These are phyloP conservation scores for Campylomormyrus numenius DNA, from an alignment of 2,113 vertebrate genomes.

Conservation along the genomic window DNA sequence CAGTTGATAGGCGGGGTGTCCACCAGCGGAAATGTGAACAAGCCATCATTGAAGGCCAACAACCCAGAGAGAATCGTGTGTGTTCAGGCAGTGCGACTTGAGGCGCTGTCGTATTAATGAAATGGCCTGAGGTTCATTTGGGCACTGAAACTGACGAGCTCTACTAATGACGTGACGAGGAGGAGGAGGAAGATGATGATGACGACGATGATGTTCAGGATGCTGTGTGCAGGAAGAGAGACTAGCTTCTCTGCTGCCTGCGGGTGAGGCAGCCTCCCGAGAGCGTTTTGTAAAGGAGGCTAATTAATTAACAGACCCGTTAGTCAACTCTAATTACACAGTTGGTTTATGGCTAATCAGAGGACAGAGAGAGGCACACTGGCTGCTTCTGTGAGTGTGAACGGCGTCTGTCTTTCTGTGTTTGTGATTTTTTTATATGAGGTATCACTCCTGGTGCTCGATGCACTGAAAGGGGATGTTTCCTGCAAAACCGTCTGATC, in stretches of 20 bases:
- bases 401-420: neutral
- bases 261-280: neutral
- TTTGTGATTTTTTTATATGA: neutral
- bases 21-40: neutral
- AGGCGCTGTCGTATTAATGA: neutral
- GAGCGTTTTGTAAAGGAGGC: slow-evolving; percentile 15
- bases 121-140: neutral
- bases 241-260: neutral
- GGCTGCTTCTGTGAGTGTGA: neutral
- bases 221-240: neutral
- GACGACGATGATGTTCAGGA: neutral
- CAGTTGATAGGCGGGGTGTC: neutral
- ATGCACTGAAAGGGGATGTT: neutral
- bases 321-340: slow-evolving; percentile 21
- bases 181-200: neutral
- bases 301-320: slow-evolving; percentile 18
- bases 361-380: neutral
- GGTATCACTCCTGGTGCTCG: neutral
- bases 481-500: neutral
- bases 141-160: neutral
- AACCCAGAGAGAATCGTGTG: neutral
- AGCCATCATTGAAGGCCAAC: neutral
- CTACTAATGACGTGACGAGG: neutral
- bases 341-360: slow-evolving; percentile 9
- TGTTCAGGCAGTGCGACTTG: neutral